Base-by-base conservation (phyloP, 2,113 vertebrate species). In the Heliornis fulica region DNA sequence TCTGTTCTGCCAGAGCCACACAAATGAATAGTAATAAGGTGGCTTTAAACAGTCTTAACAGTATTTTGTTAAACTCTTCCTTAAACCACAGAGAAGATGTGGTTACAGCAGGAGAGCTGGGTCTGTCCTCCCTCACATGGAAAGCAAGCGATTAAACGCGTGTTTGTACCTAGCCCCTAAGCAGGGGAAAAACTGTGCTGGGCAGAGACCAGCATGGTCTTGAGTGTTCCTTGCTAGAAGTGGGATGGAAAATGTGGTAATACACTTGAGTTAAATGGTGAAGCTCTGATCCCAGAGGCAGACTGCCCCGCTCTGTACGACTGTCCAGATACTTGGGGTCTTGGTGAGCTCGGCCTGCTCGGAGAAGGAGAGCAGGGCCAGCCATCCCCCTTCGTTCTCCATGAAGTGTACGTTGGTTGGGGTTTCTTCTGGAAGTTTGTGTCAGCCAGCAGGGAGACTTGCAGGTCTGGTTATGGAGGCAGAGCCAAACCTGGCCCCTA, bases 21-120 rank as follows among this genome's bases (percentile, higher is more conserved):
- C 51, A 90, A 90, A 93, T 80, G 72, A 96, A 90, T 89, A 72
- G 76, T 87, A 77, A 84, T 92, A 92, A 86, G 59, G 85, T 95
- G 76, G 51, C 81, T 96, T 96, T 96, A 91, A 89, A n/a, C 69
- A 80, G 86, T 87, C 91, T 78, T 75, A 10, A n/a, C 72, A 60
- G 84, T 84, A 72, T 94, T 96, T 95, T 54, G 16, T 63, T 61
- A 8, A 83, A 59, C 75, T 51, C 82, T 75, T 74, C 61, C 43
- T 66, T 84, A 77, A 74, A 79, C 40, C n/a, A 50, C 64, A 72
- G 7, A 31, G 79, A 82, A 46, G 40, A 26, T 34, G 45, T 56
- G 66, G 32, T 65, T 93, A 21, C 20, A 36, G 40, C 65, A 76
- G 46, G 36, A 68, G 83, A 59, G 12, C 26, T 19, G 48, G 8